Evolutionary conservation across 92 coral and sea anemone species (phyloP).

Genomic region (Porites rus): DNA sequence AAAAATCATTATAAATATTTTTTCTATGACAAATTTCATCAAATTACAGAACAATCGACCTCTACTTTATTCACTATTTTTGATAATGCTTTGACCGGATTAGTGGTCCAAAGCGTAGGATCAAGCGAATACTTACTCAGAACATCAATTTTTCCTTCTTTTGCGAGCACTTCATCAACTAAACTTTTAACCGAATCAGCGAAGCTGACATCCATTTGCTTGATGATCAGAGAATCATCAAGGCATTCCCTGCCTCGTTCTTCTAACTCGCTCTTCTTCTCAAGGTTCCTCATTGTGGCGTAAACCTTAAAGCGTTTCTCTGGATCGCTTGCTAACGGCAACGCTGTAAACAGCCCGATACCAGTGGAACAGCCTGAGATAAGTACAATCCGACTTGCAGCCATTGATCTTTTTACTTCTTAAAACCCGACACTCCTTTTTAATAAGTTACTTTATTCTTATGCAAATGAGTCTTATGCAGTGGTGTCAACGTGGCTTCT

Average conservation of each 20-base stretch:
- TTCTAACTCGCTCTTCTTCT: slow-evolving; percentile 70
- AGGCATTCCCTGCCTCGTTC: slow-evolving; percentile 64
- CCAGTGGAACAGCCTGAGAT: slow-evolving; percentile 94
- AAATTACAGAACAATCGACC: too few relatives aligned
- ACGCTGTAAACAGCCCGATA: slow-evolving; percentile 83
- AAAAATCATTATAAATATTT: too few relatives aligned
- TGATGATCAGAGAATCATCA: slow-evolving; percentile 72
- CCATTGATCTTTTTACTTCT: slow-evolving; percentile 31
- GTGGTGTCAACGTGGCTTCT: too few relatives aligned
- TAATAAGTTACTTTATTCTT: too few relatives aligned
- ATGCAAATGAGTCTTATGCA: too few relatives aligned
- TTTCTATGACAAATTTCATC: too few relatives aligned
- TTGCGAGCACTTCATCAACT: slow-evolving; percentile 69
- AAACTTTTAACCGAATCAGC: slow-evolving; percentile 83
- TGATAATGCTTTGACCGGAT: too few relatives aligned
- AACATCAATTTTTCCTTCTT: slow-evolving; percentile 83
- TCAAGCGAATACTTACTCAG: slow-evolving; percentile 60
- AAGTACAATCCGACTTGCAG: slow-evolving; percentile 71
- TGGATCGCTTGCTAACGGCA: slow-evolving; percentile 81
- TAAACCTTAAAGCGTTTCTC: slow-evolving; percentile 86
- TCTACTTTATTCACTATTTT: too few relatives aligned
- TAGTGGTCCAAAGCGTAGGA: neutral
- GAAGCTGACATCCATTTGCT: slow-evolving; percentile 81
- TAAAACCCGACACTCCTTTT: too few relatives aligned
- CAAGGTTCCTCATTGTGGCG: slow-evolving; percentile 92